Conservation (phyloP, 2,797 vertebrate species). For the Lutjanus campechanus region DNA sequence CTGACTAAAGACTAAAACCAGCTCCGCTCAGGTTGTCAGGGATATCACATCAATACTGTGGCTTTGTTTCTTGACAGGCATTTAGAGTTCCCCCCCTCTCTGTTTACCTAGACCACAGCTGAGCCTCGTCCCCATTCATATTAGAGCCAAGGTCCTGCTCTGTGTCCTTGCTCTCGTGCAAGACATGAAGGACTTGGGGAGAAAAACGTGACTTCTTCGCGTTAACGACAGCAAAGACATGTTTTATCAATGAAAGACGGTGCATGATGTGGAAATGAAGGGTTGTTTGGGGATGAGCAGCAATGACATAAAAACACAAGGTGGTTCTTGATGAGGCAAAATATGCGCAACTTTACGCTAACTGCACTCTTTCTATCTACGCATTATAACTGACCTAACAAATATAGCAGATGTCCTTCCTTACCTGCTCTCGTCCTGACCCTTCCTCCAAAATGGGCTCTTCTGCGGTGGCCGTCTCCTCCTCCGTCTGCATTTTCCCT, state of each 20-base stretch:
- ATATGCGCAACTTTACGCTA: constrained; percentile 29
- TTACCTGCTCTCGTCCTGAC: constrained; percentile 87
- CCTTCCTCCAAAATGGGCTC: constrained; percentile 87
- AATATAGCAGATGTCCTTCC: constrained; percentile 37
- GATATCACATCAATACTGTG: constrained; percentile 9
- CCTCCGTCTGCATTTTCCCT: constrained; percentile 87
- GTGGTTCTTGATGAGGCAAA: neutral
- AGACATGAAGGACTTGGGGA: neutral
- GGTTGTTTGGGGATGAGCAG: constrained; percentile 25
- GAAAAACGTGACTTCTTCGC: constrained; percentile 14
- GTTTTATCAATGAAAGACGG: constrained; percentile 33
- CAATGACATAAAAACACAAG: constrained; percentile 15
- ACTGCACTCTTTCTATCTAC: neutral
- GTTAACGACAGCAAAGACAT: neutral
- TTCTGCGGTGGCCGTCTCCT: constrained; percentile 86
- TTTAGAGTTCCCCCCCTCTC: constrained; percentile 6
- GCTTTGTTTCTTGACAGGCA: neutral
- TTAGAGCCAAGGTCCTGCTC: constrained; percentile 57
- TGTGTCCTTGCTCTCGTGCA: constrained; percentile 62
- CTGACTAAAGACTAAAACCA: neutral
- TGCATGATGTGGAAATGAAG: neutral
- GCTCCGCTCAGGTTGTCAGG: neutral
- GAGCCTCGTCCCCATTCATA: constrained; percentile 7
- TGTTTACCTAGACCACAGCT: constrained; percentile 32
- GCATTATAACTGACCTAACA: neutral